Base-by-base conservation (phyloP, 2,797 vertebrate species). In the Hirundo rustica region DNA sequence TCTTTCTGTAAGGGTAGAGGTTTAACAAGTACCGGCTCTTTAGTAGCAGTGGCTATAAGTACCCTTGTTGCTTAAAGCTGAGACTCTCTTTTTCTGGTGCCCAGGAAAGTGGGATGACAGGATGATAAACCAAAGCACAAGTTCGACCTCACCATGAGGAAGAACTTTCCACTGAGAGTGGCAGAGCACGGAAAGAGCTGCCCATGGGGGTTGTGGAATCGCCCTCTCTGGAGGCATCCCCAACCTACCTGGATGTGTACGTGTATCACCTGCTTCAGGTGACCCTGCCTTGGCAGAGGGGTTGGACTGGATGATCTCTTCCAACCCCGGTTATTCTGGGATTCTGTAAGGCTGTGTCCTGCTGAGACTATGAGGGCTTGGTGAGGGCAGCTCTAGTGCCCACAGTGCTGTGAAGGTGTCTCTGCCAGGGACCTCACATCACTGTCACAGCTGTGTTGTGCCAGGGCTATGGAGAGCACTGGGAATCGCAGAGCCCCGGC, bases 11-110 rank as follows among this genome's bases (percentile, higher is more conserved):
- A 55, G 7, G 21, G 6, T 1, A 8, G 26, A n/a, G 36, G 4
- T 71, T 44, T 57, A 32, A 27, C 11, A 32, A 34, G 16, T 26
- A 26, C 29, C 53, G 45, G 10, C 21, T 58, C 10, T 40, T 40
- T 7, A 8, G 21, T 2, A 34, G 22, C 25, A 13, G 0, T n/a
- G 30, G 15, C 40, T 57, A 0, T 61, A 14, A 6, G 15, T 7
- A 13, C 5, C 5, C 15, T 45, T 12, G 30, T 9, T 85, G 30
- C 5, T 13, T 55, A 18, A 53, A 79, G 45, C 20, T 16, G 40
- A 29, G 30, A 14, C 19, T 26, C 11, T 53, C 7, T n/a, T 55
- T 44, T 60, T 40, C 7, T 48, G 26, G 40, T 25, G 47, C 30
- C 34, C 19, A 29, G 66, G 4, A 62, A 42, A 16, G 38, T 22